phyloP scores from a whole-genome alignment of 2,888 invertebrate genomes.

The Blera fallax region DNA sequence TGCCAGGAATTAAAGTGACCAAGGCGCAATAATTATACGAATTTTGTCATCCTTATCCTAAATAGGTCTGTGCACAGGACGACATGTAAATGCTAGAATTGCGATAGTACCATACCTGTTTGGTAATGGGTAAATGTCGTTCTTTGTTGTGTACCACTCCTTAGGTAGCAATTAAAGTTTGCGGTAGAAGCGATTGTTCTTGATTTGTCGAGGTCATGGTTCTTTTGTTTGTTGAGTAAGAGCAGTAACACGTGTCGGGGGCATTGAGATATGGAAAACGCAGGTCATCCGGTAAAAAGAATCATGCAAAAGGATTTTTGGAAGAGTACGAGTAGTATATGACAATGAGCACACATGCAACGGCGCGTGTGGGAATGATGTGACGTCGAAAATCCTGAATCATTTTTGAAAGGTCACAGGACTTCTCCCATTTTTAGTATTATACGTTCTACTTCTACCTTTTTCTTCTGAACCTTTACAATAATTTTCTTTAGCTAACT shows the following conservation, averaged over 20 bases:
- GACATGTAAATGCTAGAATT: constrained; percentile 47
- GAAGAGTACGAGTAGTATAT: not conserved
- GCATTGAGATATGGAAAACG: constrained; percentile 19
- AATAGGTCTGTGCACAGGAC: constrained; percentile 43
- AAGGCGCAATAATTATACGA: constrained; percentile 50
- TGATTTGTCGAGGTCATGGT: constrained; percentile 71
- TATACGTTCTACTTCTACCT: too few relatives aligned
- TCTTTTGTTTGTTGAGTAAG: not conserved
- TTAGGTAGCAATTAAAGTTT: constrained; percentile 55
- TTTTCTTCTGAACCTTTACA: too few relatives aligned
- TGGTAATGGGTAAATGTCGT: constrained; percentile 37
- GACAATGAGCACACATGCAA: not conserved
- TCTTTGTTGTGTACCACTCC: constrained; percentile 60
- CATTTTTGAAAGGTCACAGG: too few relatives aligned
- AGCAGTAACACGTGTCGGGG: constrained; percentile 16
- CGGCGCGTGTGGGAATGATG: not conserved
- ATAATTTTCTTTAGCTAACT: too few relatives aligned
- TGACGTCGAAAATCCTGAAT: not conserved
- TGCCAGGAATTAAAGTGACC: constrained; percentile 42
- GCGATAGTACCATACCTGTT: constrained; percentile 4
- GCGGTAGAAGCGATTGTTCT: constrained; percentile 52
- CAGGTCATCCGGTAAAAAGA: constrained; percentile 1
- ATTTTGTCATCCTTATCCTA: constrained; percentile 55
- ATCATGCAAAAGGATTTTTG: not conserved
- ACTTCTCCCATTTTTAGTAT: too few relatives aligned